A percentile compares a stretch with the other conserved stretches of the same genome.
These are phyloP conservation scores for Lydus trimaculatus DNA, from an alignment of 2,888 invertebrate genomes.

Conservation along the genomic window DNA sequence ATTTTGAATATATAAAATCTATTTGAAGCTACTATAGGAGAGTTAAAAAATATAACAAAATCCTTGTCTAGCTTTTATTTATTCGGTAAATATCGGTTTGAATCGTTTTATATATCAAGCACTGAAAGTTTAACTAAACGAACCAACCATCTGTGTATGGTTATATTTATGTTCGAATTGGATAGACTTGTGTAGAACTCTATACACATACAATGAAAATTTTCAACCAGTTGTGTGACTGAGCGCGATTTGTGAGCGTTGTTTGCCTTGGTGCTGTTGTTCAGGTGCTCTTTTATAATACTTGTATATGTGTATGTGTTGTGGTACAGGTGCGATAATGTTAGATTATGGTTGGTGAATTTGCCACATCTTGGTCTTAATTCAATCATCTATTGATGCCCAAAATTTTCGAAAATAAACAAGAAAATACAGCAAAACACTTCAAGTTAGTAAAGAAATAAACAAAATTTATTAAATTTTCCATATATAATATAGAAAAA, in stretches of 20 bases:
- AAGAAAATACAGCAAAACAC: conserved; percentile 19
- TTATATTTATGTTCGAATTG: conserved; percentile 8
- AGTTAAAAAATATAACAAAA: not conserved
- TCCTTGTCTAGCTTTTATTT: conserved; percentile 22
- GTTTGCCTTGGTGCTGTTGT: conserved; percentile 7
- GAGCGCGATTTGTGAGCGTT: conserved; percentile 21
- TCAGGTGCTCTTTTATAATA: not conserved
- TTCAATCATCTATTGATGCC: conserved; percentile 15
- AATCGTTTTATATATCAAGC: conserved; percentile 25
- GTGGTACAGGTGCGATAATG: conserved; percentile 40
- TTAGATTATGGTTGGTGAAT: conserved; percentile 31
- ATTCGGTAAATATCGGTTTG: conserved; percentile 28
- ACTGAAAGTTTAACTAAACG: conserved; percentile 18
- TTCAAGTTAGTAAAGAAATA: conserved; percentile 34
- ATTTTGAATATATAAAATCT: conserved; percentile 27
- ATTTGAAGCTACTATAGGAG: not conserved
- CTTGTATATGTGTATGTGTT: conserved; percentile 26
- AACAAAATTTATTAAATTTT: conserved; percentile 15
- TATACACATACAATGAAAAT: conserved; percentile 23
- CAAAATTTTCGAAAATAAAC: conserved; percentile 17
- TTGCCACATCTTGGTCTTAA: conserved; percentile 34
- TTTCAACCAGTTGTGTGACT: conserved; percentile 31
- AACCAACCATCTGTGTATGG: conserved; percentile 24
- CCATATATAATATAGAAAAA: not conserved
- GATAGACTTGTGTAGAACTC: conserved; percentile 18